Base-by-base conservation (phyloP, 2,888 invertebrate species). In the Acronicta alni region DNA sequence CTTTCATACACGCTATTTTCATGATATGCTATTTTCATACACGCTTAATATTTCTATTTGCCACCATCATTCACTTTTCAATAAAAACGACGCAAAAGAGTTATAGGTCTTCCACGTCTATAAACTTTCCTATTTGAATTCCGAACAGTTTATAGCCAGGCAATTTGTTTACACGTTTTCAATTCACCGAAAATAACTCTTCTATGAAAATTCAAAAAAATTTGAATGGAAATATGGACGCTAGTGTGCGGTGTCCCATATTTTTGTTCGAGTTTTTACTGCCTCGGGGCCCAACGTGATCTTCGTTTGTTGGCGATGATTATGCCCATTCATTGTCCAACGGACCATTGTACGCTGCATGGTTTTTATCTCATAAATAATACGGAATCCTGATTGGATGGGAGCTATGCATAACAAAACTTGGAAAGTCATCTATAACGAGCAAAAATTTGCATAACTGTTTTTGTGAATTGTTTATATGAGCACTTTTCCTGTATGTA, bases 301-400 rank as follows among this genome's bases (percentile, higher is more conserved):
- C 81, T 85, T 86, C 86, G 81, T 88, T 88, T 85, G 83, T 84
- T 74, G 78, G 78, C 67, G 77, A 81, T 85, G 83, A 88, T 87
- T 87, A 85, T 82, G 73, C 77, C 75, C 80, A 76, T 78, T 81
- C 82, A 83, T 85, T 85, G 84, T 84, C 80, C 72, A 60, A 63
- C 70, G 67, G 58, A 54, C 77, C 75, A 85, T 85, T 88, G 85
- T 86, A 55, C 53, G 60, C 43, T 71, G 68, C 60, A 58, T 58
- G 61, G 67, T 64, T 73, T 77, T 75, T 75, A 71, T 71, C 65
- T 72, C 79, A 69, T 80, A 74, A 76, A 80, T 80, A 74, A 74
- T 60, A 71, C 70, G 49, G 59, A 66, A 72, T 54, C 43, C 71
- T 72, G 67, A 79, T 79, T 75, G 78, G 68, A 70, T 57, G 57